Conservation (phyloP, 2,797 vertebrate species). For the Rhynchonycteris naso region DNA sequence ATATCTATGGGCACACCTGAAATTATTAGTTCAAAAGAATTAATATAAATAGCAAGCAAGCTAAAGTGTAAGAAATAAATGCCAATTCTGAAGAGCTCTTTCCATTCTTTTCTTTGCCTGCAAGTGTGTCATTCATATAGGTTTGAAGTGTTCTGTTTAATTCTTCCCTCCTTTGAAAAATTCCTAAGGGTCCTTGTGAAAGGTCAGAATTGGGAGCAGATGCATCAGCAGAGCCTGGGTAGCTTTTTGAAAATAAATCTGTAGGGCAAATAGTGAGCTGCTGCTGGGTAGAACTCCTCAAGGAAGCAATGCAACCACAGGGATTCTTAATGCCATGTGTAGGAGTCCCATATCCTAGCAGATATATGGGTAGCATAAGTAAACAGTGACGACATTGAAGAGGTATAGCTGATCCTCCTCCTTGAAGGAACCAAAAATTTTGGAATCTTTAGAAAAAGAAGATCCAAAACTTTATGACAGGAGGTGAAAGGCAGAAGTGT, state of each 20-base stretch:
- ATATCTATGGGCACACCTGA: background rate
- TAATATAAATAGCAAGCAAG: background rate
- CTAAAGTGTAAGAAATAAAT: background rate
- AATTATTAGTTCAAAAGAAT: background rate
- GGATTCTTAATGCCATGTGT: background rate
- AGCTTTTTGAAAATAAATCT: constrained; percentile 46
- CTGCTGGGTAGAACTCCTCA: background rate
- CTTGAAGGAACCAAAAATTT: background rate
- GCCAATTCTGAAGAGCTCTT: background rate
- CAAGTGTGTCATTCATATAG: background rate
- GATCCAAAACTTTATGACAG: background rate
- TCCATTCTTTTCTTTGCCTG: background rate
- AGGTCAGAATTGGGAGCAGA: constrained; percentile 46
- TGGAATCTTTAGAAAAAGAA: background rate
- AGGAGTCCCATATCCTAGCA: background rate
- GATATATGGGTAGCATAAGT: background rate
- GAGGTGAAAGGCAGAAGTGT: background rate
- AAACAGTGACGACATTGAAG: background rate
- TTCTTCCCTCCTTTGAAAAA: constrained; percentile 49
- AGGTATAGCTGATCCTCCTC: background rate
- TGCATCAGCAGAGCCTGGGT: background rate
- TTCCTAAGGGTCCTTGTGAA: constrained; percentile 53
- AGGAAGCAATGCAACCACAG: background rate
- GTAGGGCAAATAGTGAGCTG: background rate
- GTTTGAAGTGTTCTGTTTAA: constrained; percentile 1